These are phyloP conservation scores for Megalops atlanticus DNA, from an alignment of 2,113 vertebrate species.

Conservation along the genomic window DNA sequence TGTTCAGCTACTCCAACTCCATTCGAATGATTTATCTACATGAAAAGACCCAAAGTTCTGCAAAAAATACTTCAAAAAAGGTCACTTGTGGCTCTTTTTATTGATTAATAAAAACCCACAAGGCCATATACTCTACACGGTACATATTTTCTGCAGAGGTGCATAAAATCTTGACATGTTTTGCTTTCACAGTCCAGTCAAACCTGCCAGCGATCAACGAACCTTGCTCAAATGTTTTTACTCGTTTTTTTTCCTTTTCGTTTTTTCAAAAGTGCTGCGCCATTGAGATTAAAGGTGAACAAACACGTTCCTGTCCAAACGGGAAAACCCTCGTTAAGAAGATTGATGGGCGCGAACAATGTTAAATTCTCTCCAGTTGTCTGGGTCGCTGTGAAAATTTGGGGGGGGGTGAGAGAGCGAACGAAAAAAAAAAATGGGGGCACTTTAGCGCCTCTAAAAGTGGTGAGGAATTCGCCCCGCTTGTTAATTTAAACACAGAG, in stretches of 20 bases:
- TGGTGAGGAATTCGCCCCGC: slow-evolving; percentile 42
- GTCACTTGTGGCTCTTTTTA: background rate
- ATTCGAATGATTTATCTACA: background rate
- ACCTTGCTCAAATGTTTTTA: slow-evolving; percentile 4
- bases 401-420: background rate
- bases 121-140: background rate
- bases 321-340: slow-evolving; percentile 38
- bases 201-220: background rate
- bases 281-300: slow-evolving; percentile 29
- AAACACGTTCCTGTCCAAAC: slow-evolving; percentile 29
- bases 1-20: background rate
- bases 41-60: background rate
- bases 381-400: slow-evolving; percentile 31
- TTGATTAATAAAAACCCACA: background rate
- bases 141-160: background rate
- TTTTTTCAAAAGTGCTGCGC: slow-evolving; percentile 20
- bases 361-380: slow-evolving; percentile 39
- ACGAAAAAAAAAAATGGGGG: slow-evolving; percentile 24
- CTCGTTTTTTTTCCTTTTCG: background rate
- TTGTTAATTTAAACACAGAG: slow-evolving; percentile 51
- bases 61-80: background rate
- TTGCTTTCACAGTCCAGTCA: background rate
- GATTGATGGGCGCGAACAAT: slow-evolving; percentile 36
- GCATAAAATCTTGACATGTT: background rate
- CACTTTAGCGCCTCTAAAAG: slow-evolving; percentile 46